phyloP scores from a whole-genome alignment of 2,888 invertebrate species.

The Hecatera dysodea region DNA sequence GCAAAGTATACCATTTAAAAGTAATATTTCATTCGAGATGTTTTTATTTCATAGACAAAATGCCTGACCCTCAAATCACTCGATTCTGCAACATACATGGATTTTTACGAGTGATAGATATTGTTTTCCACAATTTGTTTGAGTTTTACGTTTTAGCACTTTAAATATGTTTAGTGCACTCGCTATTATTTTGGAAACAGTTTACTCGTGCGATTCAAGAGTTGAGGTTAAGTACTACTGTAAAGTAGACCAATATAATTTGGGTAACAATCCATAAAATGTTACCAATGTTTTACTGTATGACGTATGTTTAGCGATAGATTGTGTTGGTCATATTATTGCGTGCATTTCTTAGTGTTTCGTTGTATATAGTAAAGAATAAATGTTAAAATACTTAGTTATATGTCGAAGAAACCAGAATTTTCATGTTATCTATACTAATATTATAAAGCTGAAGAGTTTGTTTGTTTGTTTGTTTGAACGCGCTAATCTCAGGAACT shows the following conservation, averaged over 20 bases:
- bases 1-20: constrained; percentile 51
- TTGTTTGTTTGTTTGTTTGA: too few species aligned
- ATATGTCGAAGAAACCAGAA: not conserved
- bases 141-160: not conserved
- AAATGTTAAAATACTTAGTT: not conserved
- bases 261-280: constrained; percentile 27
- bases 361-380: constrained; percentile 2
- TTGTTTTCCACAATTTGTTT: not conserved
- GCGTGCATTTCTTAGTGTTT: not conserved
- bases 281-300: not conserved
- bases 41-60: constrained; percentile 46
- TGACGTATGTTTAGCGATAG: not conserved
- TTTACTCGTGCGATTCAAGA: not conserved
- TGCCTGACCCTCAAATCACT: constrained; percentile 21
- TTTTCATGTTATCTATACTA: not conserved
- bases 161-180: not conserved
- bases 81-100: not conserved
- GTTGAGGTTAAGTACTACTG: not conserved
- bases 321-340: constrained; percentile 22
- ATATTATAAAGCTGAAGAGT: too few species aligned
- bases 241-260: constrained; percentile 24
- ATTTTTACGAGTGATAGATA: constrained; percentile 27
- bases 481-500: too few species aligned
- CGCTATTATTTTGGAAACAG: not conserved
- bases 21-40: constrained; percentile 44